Conservation (phyloP, 2,888 invertebrate species). For the Nemotelus pantherinus region DNA sequence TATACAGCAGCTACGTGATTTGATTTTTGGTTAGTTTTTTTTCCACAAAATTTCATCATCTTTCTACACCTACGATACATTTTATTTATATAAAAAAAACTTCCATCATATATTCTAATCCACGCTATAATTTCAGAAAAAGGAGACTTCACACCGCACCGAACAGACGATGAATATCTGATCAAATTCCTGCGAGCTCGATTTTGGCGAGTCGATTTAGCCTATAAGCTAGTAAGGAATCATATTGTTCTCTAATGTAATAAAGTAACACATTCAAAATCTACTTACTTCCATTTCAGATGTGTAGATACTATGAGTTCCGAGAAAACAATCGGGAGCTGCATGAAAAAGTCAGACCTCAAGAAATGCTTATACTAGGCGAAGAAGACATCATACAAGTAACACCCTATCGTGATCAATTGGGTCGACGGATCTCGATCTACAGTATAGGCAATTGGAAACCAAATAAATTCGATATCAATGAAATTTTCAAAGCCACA, state of each 20-base stretch:
- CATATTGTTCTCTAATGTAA: background rate
- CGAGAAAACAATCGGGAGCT: conserved; percentile 76
- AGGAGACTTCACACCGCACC: conserved; percentile 77
- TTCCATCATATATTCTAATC: background rate
- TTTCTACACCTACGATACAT: background rate
- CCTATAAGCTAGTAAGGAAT: conserved; percentile 78
- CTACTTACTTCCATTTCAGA: conserved; percentile 54
- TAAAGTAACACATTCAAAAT: background rate
- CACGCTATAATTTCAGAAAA: conserved; percentile 69
- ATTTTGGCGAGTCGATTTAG: conserved; percentile 75
- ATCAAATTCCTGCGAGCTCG: conserved; percentile 79
- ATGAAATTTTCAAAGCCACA: conserved; percentile 78
- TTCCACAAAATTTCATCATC: conserved; percentile 8
- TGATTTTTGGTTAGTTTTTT: conserved; percentile 72
- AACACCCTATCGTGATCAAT: conserved; percentile 80
- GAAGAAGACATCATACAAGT: conserved; percentile 76
- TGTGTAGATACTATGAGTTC: conserved; percentile 80
- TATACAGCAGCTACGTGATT: conserved; percentile 77
- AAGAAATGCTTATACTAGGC: conserved; percentile 72
- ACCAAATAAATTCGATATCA: conserved; percentile 71
- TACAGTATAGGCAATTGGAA: conserved; percentile 83
- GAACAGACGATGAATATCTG: conserved; percentile 80
- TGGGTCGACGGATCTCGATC: conserved; percentile 76
- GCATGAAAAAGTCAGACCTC: conserved; percentile 74
- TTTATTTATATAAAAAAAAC: background rate